A percentile compares a stretch with the other conserved stretches of the same genome.
Evolutionary conservation across 2,113 vertebrate species (phyloP).

Genomic region (Serinus canaria): DNA sequence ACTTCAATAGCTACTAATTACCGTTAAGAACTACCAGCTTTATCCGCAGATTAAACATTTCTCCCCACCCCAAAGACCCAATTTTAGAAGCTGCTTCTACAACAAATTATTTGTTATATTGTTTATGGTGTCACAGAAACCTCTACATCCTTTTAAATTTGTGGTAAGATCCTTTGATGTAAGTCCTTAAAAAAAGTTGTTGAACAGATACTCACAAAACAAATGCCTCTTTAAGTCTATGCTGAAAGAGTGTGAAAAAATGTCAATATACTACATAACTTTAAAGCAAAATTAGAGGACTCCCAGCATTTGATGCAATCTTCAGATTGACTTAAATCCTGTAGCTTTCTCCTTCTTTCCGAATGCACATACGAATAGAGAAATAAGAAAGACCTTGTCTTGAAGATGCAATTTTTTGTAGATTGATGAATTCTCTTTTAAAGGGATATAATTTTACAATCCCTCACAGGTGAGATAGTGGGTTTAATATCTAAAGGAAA

Average conservation of each 20-base stretch:
- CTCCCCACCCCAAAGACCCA: slow-evolving; percentile 18
- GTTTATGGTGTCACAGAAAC: background rate
- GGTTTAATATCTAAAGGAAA: slow-evolving; percentile 59
- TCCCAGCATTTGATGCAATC: background rate
- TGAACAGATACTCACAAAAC: background rate
- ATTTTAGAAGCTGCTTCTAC: slow-evolving; percentile 4
- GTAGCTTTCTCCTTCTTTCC: background rate
- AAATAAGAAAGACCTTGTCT: slow-evolving; percentile 8
- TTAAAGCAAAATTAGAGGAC: background rate
- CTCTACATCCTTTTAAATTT: slow-evolving; percentile 12
- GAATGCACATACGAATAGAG: background rate
- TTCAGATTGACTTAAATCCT: background rate
- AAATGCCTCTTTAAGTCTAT: background rate
- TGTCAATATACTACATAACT: background rate
- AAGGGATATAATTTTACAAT: slow-evolving; percentile 58
- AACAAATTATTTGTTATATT: slow-evolving; percentile 7
- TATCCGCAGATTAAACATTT: slow-evolving; percentile 25
- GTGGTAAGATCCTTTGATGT: slow-evolving; percentile 15
- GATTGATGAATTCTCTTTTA: slow-evolving; percentile 52
- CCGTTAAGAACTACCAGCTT: slow-evolving; percentile 19
- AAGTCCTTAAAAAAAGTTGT: background rate
- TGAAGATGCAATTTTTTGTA: slow-evolving; percentile 17
- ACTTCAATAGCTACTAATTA: slow-evolving; percentile 48
- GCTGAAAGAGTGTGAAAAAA: background rate
- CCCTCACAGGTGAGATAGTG: slow-evolving; percentile 48